Conservation (phyloP, 2,113 vertebrate species). For the Scalopus aquaticus region DNA sequence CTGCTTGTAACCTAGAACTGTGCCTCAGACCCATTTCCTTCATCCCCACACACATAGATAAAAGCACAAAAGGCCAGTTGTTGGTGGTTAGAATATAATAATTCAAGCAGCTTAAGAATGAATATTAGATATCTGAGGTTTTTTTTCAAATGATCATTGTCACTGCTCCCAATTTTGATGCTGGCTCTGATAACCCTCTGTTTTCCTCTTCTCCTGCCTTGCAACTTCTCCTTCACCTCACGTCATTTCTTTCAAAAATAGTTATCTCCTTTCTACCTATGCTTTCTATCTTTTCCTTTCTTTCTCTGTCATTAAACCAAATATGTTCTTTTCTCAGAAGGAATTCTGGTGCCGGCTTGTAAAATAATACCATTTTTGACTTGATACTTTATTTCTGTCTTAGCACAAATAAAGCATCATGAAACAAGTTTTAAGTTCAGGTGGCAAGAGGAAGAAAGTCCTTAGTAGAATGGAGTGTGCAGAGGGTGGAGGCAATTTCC, state of each 20-base stretch:
- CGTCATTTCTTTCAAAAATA: background rate
- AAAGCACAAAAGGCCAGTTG: background rate
- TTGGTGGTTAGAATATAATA: background rate
- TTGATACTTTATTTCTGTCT: slow-evolving; percentile 21
- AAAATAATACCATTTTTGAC: slow-evolving; percentile 4
- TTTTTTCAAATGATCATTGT: background rate
- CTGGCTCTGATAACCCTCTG: background rate
- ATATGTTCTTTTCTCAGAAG: background rate
- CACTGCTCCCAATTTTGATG: background rate
- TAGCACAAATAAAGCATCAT: background rate
- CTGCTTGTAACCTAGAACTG: background rate
- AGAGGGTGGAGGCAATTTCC: background rate
- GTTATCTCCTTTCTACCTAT: background rate
- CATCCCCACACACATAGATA: background rate
- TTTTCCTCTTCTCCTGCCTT: background rate
- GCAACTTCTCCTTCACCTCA: background rate
- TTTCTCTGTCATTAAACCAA: background rate
- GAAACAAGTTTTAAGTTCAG: background rate
- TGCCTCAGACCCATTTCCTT: background rate
- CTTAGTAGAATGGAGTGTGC: background rate
- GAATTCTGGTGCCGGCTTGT: background rate
- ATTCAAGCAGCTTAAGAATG: background rate
- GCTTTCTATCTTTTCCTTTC: background rate
- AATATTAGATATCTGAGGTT: background rate
- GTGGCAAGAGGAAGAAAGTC: background rate